A percentile compares a stretch with the other conserved stretches of the same genome.
Evolutionary conservation across 2,797 vertebrate genomes (phyloP).

Genomic region (Huso huso): DNA sequence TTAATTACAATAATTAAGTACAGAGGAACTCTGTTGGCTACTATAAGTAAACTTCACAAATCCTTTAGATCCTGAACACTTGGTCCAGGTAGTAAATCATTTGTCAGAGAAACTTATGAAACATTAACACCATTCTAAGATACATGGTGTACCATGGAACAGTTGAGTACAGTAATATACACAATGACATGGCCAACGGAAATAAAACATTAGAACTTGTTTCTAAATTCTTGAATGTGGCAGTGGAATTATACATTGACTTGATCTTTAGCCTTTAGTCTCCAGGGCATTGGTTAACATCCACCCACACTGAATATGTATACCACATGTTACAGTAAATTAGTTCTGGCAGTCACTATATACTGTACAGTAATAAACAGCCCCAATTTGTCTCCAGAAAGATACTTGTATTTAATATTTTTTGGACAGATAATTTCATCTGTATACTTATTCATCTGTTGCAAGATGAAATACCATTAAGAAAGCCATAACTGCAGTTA

Average conservation of each 20-base stretch:
- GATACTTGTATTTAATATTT: no score
- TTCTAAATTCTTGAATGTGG: background rate
- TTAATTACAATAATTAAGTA: constrained; percentile 61
- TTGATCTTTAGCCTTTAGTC: background rate
- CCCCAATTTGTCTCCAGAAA: no score
- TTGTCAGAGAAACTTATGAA: constrained; percentile 54
- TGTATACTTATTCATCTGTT: no score
- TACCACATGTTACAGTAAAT: background rate
- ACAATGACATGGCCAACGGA: background rate
- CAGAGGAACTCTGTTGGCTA: constrained; percentile 54
- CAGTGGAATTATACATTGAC: background rate
- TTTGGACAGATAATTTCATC: no score
- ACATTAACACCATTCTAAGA: constrained; percentile 41
- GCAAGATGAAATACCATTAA: no score
- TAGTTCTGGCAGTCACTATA: background rate
- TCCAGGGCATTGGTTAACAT: constrained; percentile 1
- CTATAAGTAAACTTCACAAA: constrained; percentile 59
- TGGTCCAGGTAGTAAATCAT: constrained; percentile 59
- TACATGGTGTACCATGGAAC: background rate
- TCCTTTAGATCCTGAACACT: constrained; percentile 69
- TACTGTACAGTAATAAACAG: no score
- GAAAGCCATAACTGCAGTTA: no score
- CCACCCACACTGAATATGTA: background rate
- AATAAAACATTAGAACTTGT: constrained; percentile 7
- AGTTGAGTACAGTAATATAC: background rate